Base-by-base conservation (phyloP, 2,888 invertebrate species). In the Rhodophaea formosa region DNA sequence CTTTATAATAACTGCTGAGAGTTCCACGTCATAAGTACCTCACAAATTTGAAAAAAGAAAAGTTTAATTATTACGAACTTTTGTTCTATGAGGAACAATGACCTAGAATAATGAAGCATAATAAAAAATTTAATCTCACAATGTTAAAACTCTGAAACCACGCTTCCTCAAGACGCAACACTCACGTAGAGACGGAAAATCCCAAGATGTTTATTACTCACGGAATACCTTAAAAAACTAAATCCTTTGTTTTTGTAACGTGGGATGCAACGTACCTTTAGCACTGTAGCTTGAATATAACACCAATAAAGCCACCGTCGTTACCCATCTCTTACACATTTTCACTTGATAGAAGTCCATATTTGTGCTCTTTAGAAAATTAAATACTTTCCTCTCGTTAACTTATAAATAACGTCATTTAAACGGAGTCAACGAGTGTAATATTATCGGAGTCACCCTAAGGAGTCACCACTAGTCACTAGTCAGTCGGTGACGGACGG, bases 211-310 rank as follows among this genome's bases (percentile, higher is more conserved):
- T 30, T 47, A 14, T 47, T 42, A 51, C 53, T 51, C 45, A 44
- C 53, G 53, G 58, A 59, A 60, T 59, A 44, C 16, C 32, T 44
- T 45, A 35, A 32, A 62, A 60, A 61, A 57, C 39, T 16, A 56
- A 29, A 42, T 30, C 59, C 58, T 61, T 58, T 57, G 56, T 60
- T 59, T 59, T 59, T 58, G 56, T 46, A 59, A 54, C 57, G 60
- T 64, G 59, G 62, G 61, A 55, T 57, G 55, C 12, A 57, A 59
- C 64, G 39, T 61, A 64, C 64, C 64, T 59, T 58, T 53, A 44
- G 49, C 53, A 30, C 58, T 35, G 55, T 56, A 45, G 55, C 45
- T 57, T 51, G 57, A 51, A 53, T 12, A 43, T 7, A 45, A 56
- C 45, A 62, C 58, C 39, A 64, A 46, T 44, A 59, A 53, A 44